Evolutionary conservation across 2,113 vertebrate genomes (phyloP).

Genomic region (Natator depressus): DNA sequence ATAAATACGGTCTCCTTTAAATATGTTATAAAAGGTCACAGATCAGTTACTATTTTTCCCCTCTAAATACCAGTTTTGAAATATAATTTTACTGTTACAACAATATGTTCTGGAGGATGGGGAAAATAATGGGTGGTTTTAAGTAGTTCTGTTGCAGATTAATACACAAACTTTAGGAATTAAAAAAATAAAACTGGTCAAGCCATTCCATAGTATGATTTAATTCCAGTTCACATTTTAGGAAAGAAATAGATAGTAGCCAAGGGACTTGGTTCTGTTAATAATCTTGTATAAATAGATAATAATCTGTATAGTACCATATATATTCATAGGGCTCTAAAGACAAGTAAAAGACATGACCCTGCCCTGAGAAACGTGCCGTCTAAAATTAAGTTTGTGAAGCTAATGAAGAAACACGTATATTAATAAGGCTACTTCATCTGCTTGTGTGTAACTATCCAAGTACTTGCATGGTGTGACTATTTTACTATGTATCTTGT

Average conservation of each 20-base stretch:
- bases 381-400: not conserved
- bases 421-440: not conserved
- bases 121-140: not conserved
- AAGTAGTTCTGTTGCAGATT: not conserved
- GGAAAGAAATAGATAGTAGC: not conserved
- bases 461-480: not conserved
- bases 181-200: not conserved
- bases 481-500: not conserved
- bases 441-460: not conserved
- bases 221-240: not conserved
- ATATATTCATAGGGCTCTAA: not conserved
- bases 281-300: no score
- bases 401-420: not conserved
- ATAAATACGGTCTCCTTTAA: constrained; percentile 14
- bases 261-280: not conserved
- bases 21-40: constrained; percentile 42
- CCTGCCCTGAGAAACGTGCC: not conserved
- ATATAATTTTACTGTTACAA: not conserved
- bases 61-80: constrained; percentile 2
- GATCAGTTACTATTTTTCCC: not conserved
- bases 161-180: not conserved
- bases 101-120: not conserved
- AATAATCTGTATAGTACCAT: not conserved
- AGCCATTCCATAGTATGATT: not conserved
- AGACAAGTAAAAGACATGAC: not conserved